These are phyloP conservation scores for Papilio aristodemus DNA, from an alignment of 1,140 invertebrate species.

Conservation along the genomic window DNA sequence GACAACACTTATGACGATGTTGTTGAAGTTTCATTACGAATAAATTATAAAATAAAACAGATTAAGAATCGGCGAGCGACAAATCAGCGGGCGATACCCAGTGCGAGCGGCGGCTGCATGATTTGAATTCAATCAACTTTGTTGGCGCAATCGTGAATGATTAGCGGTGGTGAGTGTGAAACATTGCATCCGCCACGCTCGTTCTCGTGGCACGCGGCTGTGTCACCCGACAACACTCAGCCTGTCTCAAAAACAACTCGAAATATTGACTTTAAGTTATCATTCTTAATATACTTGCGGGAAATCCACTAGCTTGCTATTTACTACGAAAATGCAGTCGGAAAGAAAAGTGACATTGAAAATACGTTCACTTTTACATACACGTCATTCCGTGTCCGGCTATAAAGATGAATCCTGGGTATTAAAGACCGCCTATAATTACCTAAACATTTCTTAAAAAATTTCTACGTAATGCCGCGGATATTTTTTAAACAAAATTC, in stretches of 20 bases:
- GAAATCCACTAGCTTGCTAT: not conserved
- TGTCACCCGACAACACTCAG: slow-evolving; percentile 31
- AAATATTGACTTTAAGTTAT: not conserved
- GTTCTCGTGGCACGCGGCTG: slow-evolving; percentile 59
- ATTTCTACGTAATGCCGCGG: no score
- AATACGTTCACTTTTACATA: not conserved
- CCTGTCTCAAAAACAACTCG: not conserved
- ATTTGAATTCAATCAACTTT: slow-evolving; percentile 60
- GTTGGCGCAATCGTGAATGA: slow-evolving; percentile 69
- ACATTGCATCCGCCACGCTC: slow-evolving; percentile 70
- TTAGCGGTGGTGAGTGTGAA: slow-evolving; percentile 70
- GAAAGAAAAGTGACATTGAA: not conserved
- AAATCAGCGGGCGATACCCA: slow-evolving; percentile 11
- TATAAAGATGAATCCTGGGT: not conserved
- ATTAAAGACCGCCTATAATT: not conserved
- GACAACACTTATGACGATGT: not conserved
- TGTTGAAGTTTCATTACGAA: not conserved
- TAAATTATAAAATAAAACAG: no score
- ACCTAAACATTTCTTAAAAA: not conserved
- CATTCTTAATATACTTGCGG: not conserved
- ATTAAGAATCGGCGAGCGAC: not conserved
- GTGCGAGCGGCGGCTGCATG: slow-evolving; percentile 36
- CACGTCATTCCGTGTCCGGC: not conserved
- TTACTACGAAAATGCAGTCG: not conserved
- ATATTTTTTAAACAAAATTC: no score